Percentiles rank a stretch among this genome's conserved stretches.
These are phyloP conservation scores for Castor canadensis DNA, from an alignment of 2,113 vertebrate genomes.

Conservation along the genomic window DNA sequence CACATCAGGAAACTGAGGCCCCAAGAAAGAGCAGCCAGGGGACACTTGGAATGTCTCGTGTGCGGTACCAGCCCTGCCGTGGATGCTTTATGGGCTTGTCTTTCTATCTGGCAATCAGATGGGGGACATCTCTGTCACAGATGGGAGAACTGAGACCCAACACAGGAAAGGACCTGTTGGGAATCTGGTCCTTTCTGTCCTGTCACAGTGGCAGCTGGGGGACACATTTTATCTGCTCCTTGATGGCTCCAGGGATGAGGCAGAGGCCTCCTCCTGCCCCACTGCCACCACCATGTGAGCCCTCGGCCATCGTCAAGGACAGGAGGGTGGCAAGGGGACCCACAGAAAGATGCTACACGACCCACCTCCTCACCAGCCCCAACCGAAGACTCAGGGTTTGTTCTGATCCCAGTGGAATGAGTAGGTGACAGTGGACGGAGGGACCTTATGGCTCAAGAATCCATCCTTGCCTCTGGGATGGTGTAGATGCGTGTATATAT, in stretches of 20 bases:
- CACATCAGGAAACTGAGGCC: background rate
- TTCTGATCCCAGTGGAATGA: no score
- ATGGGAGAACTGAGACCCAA: background rate
- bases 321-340: background rate
- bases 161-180: background rate
- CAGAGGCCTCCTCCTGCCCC: background rate
- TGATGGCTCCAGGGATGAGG: no score
- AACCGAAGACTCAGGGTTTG: background rate
- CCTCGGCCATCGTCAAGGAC: background rate
- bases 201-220: rapidly evolving
- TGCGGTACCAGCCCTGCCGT: rapidly evolving
- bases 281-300: background rate
- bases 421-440: no score
- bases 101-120: background rate
- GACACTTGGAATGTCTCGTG: rapidly evolving
- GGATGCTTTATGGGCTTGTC: no score
- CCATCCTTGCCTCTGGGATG: background rate
- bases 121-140: background rate
- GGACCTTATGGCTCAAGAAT: no score
- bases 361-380: no score
- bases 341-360: background rate
- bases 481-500: no score
- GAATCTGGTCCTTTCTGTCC: background rate
- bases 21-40: background rate
- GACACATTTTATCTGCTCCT: no score